Evolutionary conservation across 2,113 vertebrate species (phyloP).

Genomic region (Oceanodroma tethys): DNA sequence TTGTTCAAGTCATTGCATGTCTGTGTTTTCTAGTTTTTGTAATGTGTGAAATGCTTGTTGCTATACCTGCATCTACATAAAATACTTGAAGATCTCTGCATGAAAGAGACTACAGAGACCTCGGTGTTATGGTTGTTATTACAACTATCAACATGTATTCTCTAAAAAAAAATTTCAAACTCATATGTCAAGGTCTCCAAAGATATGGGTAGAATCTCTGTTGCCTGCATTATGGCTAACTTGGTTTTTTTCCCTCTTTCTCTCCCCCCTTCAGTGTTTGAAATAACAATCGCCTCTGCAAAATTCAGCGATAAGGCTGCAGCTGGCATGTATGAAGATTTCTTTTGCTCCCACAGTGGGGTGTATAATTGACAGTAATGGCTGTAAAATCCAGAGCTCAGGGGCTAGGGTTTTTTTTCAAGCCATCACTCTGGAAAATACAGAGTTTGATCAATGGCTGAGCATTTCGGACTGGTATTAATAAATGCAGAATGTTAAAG

Average conservation of each 20-base stretch:
- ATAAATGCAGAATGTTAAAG: neutral
- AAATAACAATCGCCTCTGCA: neutral
- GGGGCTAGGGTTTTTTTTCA: neutral
- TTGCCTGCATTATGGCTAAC: neutral
- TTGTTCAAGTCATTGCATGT: neutral
- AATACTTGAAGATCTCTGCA: neutral
- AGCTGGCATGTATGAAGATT: neutral
- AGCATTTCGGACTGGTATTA: neutral
- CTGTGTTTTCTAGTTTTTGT: neutral
- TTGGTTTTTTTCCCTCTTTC: accelerated
- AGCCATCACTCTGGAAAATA: neutral
- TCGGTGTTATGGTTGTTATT: neutral
- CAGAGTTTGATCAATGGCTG: slow-evolving; percentile 5
- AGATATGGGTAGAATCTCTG: neutral
- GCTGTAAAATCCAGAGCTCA: slow-evolving; percentile 17
- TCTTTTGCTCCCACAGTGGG: neutral
- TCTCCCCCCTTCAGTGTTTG: neutral
- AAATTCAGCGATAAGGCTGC: neutral
- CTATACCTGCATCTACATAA: neutral
- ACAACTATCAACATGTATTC: neutral
- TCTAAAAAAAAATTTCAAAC: neutral
- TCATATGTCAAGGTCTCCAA: neutral
- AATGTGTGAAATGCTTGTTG: neutral
- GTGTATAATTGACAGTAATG: slow-evolving; percentile 37
- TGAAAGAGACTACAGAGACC: neutral